Evolutionary conservation across 2,888 invertebrate genomes (phyloP).

Genomic region (Aradus depressus): DNA sequence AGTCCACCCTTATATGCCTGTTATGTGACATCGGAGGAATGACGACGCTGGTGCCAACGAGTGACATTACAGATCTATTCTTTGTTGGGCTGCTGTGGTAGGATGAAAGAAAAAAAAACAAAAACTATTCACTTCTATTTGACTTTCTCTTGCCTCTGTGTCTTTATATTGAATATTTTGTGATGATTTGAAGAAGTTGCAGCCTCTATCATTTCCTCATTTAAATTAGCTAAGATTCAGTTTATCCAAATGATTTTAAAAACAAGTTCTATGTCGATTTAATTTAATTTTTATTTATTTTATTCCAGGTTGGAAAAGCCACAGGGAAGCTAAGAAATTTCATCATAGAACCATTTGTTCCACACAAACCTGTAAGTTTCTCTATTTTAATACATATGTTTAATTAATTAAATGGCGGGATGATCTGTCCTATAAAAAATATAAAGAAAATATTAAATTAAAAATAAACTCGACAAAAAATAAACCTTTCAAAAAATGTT

Average conservation of each 20-base stretch:
- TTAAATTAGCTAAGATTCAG: too few relatives aligned
- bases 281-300: background rate
- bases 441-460: background rate
- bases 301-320: constrained; percentile 64
- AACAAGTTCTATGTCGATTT: background rate
- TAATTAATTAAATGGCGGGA: background rate
- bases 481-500: too few relatives aligned
- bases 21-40: too few relatives aligned
- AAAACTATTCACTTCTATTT: background rate
- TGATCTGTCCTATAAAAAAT: background rate
- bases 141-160: background rate
- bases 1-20: too few relatives aligned
- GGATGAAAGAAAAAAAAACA: too few relatives aligned
- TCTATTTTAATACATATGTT: constrained; percentile 1
- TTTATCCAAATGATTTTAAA: background rate
- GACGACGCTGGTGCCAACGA: too few relatives aligned
- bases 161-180: background rate
- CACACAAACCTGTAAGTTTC: constrained; percentile 65
- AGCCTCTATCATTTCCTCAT: too few relatives aligned
- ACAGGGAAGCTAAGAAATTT: constrained; percentile 82
- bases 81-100: too few relatives aligned
- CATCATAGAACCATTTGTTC: constrained; percentile 93
- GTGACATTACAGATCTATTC: too few relatives aligned
- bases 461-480: too few relatives aligned
- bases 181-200: too few relatives aligned